These are phyloP conservation scores for Drosophila melanosoma DNA, from an alignment of 2,888 invertebrate species.

Conservation along the genomic window DNA sequence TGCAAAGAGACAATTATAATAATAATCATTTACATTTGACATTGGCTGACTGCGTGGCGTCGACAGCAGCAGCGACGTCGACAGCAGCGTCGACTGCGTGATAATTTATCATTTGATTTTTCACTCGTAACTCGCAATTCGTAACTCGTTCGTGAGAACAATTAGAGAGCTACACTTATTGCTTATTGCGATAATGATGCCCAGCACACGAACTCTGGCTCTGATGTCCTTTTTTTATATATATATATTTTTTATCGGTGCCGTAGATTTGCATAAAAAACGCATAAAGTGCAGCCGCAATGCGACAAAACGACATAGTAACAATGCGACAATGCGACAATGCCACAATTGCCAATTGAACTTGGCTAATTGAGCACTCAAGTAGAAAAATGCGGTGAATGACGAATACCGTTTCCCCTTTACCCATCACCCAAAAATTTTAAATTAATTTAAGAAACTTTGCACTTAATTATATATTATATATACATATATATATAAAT, in stretches of 20 bases:
- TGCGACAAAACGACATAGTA: conserved; percentile 18
- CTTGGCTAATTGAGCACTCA: conserved; percentile 62
- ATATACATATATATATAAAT: no score
- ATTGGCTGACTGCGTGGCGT: conserved; percentile 64
- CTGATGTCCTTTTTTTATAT: conserved; percentile 35
- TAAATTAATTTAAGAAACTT: not conserved
- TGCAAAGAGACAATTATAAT: conserved; percentile 67
- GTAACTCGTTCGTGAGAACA: conserved; percentile 53
- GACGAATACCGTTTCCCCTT: not conserved
- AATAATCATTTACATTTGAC: conserved; percentile 78
- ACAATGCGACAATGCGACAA: conserved; percentile 24
- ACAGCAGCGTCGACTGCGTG: conserved; percentile 41
- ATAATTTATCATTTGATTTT: conserved; percentile 78
- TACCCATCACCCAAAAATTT: not conserved
- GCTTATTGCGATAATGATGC: conserved; percentile 37
- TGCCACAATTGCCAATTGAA: conserved; percentile 46
- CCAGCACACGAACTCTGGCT: conserved; percentile 21
- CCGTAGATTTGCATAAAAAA: conserved; percentile 72
- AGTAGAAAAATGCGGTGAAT: conserved; percentile 51
- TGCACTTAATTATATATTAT: not conserved
- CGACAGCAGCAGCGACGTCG: conserved; percentile 28
- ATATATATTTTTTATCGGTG: not conserved
- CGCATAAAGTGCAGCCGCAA: conserved; percentile 59
- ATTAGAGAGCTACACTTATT: conserved; percentile 30
- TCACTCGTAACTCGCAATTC: conserved; percentile 20